Base-by-base conservation (phyloP, 2,797 vertebrate species). In the Falco novaeseelandiae region DNA sequence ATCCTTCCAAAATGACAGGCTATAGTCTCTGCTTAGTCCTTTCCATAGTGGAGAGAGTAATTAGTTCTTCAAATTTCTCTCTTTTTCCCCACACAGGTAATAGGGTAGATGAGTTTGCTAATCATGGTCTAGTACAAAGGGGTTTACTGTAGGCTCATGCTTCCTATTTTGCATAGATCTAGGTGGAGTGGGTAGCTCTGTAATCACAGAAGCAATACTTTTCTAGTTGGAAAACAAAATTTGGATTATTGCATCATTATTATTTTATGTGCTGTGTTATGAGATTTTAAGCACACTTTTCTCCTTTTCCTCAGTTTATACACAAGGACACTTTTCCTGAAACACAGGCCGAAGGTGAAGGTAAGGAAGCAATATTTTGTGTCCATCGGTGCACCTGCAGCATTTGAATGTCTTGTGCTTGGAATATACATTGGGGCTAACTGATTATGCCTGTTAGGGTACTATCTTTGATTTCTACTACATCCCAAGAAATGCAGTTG, bases 281-380 rank as follows among this genome's bases (percentile, higher is more conserved):
- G 34, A 38, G 16, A 62, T 66, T 65, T 69, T 38, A 88, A 93
- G 58, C 23, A 29, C 6, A 0, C 5, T 83, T 72, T 91, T 91
- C 62, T 90, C 86, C 70, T 93, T 70, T 77, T 70, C 95, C 94
- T 92, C 84, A 99, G 99, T 98, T 98, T 99, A 94, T 99, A 99
- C 97, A 99, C 99, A 97, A 98, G 99, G 97, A 99, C 99, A 42
- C 99, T 99, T 97, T 99, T 99, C 98, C 98, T 99, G 98, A 99
- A 99, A 96, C 98, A 99, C 95, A 99, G 99, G 97, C 99, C 99
- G 94, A 99, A 99, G 96, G 98, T 99, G 88, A 99, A 99, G 99
- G 99, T 99, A 98, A 98, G 98, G 27, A 34, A 32, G 13, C 23
- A 22, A 6, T 67, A 46, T 52, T 79, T 61, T 61, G 6, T 82